Conservation (phyloP, 2,797 vertebrate species). For the Melanotaenia parkinsoni region DNA sequence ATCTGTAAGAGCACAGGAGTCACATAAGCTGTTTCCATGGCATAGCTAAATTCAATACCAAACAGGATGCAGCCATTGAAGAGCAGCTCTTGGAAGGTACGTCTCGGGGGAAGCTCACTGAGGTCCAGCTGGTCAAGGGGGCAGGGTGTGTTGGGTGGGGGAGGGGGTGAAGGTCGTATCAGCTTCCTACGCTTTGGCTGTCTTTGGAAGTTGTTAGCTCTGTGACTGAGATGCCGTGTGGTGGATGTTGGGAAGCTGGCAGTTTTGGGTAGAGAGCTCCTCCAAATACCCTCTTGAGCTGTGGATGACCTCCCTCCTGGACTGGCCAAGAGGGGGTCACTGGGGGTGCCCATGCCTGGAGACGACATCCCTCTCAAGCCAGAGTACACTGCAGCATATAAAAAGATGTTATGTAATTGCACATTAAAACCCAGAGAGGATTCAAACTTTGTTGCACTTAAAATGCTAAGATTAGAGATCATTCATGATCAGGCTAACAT, state of each 20-base stretch:
- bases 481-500: slow-evolving; percentile 34
- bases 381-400: slow-evolving; percentile 58
- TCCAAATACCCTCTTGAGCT: slow-evolving; percentile 80
- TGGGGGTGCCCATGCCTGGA: slow-evolving; percentile 85
- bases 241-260: slow-evolving; percentile 86
- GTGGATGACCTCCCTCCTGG: slow-evolving; percentile 77
- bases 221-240: slow-evolving; percentile 92
- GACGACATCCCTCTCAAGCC: slow-evolving; percentile 83
- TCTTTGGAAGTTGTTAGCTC: slow-evolving; percentile 98
- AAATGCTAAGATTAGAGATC: slow-evolving; percentile 30
- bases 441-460: background rate
- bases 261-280: slow-evolving; percentile 83
- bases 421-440: slow-evolving; percentile 5
- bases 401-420: slow-evolving; percentile 14
- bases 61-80: slow-evolving; percentile 97
- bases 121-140: slow-evolving; percentile 91
- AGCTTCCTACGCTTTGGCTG: slow-evolving; percentile 92
- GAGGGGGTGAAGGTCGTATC: slow-evolving; percentile 92
- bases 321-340: slow-evolving; percentile 84
- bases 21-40: slow-evolving; percentile 98
- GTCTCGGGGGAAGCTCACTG: slow-evolving; percentile 88
- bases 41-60: slow-evolving; percentile 98
- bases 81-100: slow-evolving; percentile 91
- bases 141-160: slow-evolving; percentile 95
- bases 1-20: slow-evolving; percentile 96